These are phyloP conservation scores for Festucalex cinctus DNA, from an alignment of 2,113 vertebrate genomes.

Conservation along the genomic window DNA sequence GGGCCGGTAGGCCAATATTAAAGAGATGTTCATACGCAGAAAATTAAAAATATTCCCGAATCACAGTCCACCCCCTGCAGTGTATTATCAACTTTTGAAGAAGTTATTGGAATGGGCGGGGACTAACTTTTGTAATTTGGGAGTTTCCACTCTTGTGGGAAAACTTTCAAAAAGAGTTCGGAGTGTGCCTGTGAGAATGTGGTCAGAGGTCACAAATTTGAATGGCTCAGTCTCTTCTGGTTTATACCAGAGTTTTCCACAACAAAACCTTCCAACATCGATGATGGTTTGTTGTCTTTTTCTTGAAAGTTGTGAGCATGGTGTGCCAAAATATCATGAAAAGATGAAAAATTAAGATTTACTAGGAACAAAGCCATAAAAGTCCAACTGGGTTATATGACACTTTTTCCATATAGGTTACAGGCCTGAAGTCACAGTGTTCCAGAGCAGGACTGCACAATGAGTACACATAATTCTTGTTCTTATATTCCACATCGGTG, in stretches of 20 bases:
- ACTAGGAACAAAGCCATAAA: neutral
- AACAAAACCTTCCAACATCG: neutral
- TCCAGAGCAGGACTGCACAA: neutral
- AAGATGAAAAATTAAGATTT: neutral
- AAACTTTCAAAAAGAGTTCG: neutral
- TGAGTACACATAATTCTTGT: neutral
- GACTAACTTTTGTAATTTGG: neutral
- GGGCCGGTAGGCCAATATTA: neutral
- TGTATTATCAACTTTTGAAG: neutral
- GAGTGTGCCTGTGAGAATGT: neutral
- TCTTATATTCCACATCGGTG: neutral
- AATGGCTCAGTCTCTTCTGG: neutral
- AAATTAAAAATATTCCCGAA: neutral
- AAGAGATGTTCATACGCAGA: neutral
- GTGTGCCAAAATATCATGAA: neutral
- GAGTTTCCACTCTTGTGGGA: neutral
- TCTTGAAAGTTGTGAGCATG: neutral
- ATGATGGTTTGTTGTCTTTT: neutral
- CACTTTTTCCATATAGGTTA: neutral
- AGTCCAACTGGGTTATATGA: neutral
- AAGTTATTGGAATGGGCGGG: neutral
- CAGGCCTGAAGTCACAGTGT: neutral
- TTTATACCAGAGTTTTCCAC: neutral
- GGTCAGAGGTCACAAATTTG: neutral
- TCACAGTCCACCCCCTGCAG: constrained; percentile 1